These are phyloP conservation scores for Smittia aterrima DNA, from an alignment of 2,888 invertebrate species.

Conservation along the genomic window DNA sequence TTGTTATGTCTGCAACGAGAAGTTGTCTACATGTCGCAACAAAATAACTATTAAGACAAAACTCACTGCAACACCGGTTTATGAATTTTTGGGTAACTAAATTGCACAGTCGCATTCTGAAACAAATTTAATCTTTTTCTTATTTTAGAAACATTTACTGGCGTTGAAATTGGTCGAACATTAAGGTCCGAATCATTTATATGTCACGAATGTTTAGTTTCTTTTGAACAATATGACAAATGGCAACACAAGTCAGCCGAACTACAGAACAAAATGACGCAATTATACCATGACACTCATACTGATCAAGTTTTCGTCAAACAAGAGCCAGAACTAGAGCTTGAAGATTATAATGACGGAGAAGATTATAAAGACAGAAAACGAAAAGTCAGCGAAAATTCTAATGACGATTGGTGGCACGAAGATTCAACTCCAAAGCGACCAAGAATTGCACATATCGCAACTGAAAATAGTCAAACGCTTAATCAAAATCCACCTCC, in stretches of 20 bases:
- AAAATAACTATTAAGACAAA: neutral
- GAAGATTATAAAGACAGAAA: neutral
- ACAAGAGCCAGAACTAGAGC: neutral
- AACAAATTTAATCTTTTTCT: neutral
- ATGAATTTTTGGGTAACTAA: neutral
- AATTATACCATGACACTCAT: neutral
- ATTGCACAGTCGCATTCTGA: neutral
- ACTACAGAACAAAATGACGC: neutral
- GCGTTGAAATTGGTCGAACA: neutral
- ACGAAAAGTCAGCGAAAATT: too few relatives aligned
- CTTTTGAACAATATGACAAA: constrained; percentile 4
- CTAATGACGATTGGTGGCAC: neutral
- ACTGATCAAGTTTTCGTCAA: neutral
- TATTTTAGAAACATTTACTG: neutral
- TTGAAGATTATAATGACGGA: neutral
- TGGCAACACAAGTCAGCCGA: neutral
- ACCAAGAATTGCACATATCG: neutral
- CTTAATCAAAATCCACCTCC: neutral
- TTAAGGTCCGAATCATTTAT: neutral
- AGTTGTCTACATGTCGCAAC: neutral
- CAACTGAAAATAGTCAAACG: too few relatives aligned
- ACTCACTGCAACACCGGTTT: neutral
- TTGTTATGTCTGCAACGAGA: neutral
- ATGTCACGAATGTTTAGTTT: constrained; percentile 22
- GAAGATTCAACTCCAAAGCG: neutral